These are phyloP conservation scores for Pipistrellus pygmaeus DNA, from an alignment of 2,797 vertebrate species.

Conservation along the genomic window DNA sequence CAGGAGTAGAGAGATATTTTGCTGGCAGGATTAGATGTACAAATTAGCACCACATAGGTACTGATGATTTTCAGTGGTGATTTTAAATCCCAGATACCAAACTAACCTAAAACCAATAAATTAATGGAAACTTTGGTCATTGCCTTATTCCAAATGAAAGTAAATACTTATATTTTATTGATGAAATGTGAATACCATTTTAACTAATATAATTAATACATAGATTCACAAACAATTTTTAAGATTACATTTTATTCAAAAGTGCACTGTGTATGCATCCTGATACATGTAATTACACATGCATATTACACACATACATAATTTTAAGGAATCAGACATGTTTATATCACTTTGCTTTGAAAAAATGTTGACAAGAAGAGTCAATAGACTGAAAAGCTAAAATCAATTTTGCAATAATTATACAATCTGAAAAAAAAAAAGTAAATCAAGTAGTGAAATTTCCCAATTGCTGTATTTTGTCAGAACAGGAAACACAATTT, in stretches of 20 bases:
- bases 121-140: not conserved
- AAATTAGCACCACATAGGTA: not conserved
- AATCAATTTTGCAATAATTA: slow-evolving; percentile 34
- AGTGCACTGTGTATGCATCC: rapidly evolving
- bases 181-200: not conserved
- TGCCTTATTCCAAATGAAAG: not conserved
- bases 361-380: slow-evolving; percentile 23
- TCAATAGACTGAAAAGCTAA: not conserved
- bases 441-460: slow-evolving; percentile 8
- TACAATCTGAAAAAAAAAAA: not conserved
- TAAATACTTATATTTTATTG: not conserved
- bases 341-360: not conserved
- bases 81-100: not conserved
- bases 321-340: not conserved
- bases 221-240: not conserved
- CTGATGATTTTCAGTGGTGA: not conserved
- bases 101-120: no score
- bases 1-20: not conserved
- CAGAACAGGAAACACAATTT: not conserved
- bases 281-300: not conserved
- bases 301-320: rapidly evolving
- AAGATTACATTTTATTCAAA: not conserved
- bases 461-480: not conserved
- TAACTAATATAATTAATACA: not conserved
- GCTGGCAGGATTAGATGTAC: rapidly evolving